Base-by-base conservation (phyloP, 92 coral and sea anemone species). In the Plumapathes pennacea region DNA sequence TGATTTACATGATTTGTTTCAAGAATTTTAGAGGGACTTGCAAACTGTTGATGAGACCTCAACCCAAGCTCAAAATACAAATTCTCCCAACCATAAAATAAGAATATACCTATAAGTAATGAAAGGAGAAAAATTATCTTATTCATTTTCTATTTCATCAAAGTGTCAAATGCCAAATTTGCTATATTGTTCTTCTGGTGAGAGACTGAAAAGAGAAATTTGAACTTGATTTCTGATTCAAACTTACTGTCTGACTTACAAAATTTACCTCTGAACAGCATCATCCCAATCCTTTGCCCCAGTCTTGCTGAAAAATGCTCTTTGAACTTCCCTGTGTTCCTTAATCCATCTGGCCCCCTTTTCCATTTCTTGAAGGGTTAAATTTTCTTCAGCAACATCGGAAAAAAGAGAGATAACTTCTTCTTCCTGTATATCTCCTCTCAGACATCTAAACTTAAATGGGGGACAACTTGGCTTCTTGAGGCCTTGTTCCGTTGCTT, bases 121-220 rank as follows among this genome's bases (percentile, higher is more conserved):
- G n/a, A n/a, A n/a, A n/a, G n/a, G n/a, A n/a, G n/a, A n/a, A n/a
- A n/a, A n/a, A n/a, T n/a, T n/a, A n/a, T n/a, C n/a, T n/a, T n/a
- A n/a, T n/a, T n/a, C n/a, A n/a, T n/a, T n/a, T n/a, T n/a, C n/a
- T n/a, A n/a, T n/a, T n/a, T n/a, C n/a, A n/a, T n/a, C n/a, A n/a
- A n/a, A n/a, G n/a, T n/a, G n/a, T n/a, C n/a, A n/a, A n/a, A n/a
- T n/a, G 14, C 1, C 50, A 50, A 3, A 65, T 7, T 11, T 65
- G 72, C 30, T 50, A 47, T 19, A 50, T 47, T 7, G 52, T 18
- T n/a, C n/a, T n/a, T n/a, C n/a, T n/a, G n/a, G 25, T 37, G 26
- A n/a, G n/a, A n/a, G n/a, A n/a, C n/a, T n/a, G n/a, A n/a, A n/a
- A n/a, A n/a, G n/a, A n/a, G n/a, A n/a, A n/a, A n/a, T n/a, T n/a